Evolutionary conservation across 2,113 vertebrate genomes (phyloP).

Genomic region (Vicugna pacos): DNA sequence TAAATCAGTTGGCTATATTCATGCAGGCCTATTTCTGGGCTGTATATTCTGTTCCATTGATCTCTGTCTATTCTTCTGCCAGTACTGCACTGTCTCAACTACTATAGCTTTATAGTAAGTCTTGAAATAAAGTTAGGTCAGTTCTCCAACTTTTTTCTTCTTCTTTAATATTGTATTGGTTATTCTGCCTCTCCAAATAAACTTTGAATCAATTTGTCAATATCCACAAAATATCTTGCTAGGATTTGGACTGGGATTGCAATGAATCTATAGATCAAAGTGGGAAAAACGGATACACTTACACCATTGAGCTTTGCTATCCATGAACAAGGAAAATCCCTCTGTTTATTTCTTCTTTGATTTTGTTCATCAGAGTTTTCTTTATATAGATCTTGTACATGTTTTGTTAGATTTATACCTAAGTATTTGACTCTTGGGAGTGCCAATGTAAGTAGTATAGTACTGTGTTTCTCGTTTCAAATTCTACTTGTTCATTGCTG

Average conservation of each 20-base stretch:
- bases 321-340: background rate
- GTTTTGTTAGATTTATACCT: background rate
- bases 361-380: background rate
- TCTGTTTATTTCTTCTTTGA: background rate
- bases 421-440: background rate
- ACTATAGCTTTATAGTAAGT: background rate
- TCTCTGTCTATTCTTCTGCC: background rate
- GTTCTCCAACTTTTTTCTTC: background rate
- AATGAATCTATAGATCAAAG: background rate
- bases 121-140: background rate
- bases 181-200: background rate
- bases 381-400: background rate
- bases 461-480: background rate
- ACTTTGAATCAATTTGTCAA: slow-evolving; percentile 14
- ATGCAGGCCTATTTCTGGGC: background rate
- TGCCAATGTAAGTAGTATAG: background rate
- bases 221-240: slow-evolving; percentile 4
- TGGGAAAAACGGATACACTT: background rate
- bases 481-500: background rate
- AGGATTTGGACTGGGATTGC: background rate
- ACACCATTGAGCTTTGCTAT: background rate
- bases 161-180: background rate
- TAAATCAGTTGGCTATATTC: background rate
- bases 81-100: background rate
- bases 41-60: background rate